Base-by-base conservation (phyloP, 2,888 invertebrate species). In the Chaitophorus viminalis region DNA sequence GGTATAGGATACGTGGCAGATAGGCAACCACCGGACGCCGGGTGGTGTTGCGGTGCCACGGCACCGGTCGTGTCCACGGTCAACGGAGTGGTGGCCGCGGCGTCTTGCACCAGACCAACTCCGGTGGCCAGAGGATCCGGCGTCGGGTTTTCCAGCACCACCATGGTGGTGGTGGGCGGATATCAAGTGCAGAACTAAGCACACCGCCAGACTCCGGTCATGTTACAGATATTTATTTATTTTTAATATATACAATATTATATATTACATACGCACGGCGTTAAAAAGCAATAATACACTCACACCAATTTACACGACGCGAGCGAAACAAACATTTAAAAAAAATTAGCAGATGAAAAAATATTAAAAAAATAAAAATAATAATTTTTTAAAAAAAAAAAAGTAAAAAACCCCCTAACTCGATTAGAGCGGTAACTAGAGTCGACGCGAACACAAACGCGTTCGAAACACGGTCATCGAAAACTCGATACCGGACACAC, bases 71-170 rank as follows among this genome's bases (percentile, higher is more conserved):
- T 88, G n/a, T 89, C 89, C 78, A 89, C 89, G 91, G 89, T 89
- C 82, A 89, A 83, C 52, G 89, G 89, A 65, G 89, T 86, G 25
- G 89, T 89, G 39, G 89, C 79, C 74, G 88, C 88, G 21, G 95
- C 94, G 89, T 95, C 94, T 92, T 96, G 96, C 91, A 96, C 92
- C 90, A 92, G 91, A 81, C 94, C 92, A 89, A 94, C 93, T 90
- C 94, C 94, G 74, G 89, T 89, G 60, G 89, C 89, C 78, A 88
- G 82, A 29, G 86, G 82, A 88, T 89, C 90, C 88, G 89, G 86
- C 82, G 89, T 88, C 68, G 90, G 89, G 46, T 90, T 89, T 92
- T 95, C 95, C 92, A 96, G 94, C 91, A 96, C 94, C 91, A 95
- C 95, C 94, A 95, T 95, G 91, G 91, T 90, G 90, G 46, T 33